Evolutionary conservation across 1,140 invertebrate genomes (phyloP).

Genomic region (Drosophila setifemur): DNA sequence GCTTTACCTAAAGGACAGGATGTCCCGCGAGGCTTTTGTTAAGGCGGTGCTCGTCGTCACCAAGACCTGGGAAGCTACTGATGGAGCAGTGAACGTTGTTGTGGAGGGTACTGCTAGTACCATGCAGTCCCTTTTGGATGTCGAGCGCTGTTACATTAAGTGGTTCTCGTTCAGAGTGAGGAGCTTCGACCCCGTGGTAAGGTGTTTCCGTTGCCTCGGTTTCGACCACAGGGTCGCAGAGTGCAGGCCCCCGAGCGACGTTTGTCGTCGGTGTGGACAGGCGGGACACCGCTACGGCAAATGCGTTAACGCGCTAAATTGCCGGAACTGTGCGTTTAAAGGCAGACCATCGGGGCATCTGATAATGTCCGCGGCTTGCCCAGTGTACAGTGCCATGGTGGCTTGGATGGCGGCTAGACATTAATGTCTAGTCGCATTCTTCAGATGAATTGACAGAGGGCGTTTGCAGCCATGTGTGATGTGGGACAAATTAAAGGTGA

Average conservation of each 20-base stretch:
- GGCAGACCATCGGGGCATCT: constrained; percentile 1
- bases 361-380: constrained; percentile 3
- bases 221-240: too few species aligned
- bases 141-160: too few species aligned
- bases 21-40: too few species aligned
- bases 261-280: constrained; percentile 18
- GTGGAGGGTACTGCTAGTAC: too few species aligned
- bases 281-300: neutral
- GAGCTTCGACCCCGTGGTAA: too few species aligned
- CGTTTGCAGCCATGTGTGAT: constrained; percentile 8
- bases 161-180: too few species aligned
- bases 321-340: constrained; percentile 4
- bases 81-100: too few species aligned
- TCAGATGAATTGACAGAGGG: constrained; percentile 1
- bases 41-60: too few species aligned
- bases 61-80: too few species aligned
- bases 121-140: too few species aligned
- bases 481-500: constrained; percentile 4
- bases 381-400: neutral
- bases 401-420: neutral
- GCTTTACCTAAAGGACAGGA: too few species aligned
- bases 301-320: constrained; percentile 3
- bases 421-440: neutral
- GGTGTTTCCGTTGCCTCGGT: too few species aligned
- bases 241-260: neutral